Conservation (phyloP, 2,888 invertebrate genomes). For the Lepidonotus clava region DNA sequence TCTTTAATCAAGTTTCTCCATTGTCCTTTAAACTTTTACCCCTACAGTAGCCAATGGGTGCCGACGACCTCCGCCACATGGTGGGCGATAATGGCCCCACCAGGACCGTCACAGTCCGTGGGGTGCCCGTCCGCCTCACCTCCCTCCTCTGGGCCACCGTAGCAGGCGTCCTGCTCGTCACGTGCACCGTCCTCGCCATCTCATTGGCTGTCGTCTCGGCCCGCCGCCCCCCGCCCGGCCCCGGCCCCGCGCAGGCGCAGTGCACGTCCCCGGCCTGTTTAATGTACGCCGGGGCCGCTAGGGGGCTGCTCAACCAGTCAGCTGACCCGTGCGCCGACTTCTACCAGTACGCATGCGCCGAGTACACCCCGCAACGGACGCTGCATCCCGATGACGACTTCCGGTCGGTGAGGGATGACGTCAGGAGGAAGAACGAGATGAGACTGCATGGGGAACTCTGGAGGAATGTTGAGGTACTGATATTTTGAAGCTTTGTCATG, state of each 20-base stretch:
- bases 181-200: neutral
- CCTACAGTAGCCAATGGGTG: too few relatives aligned
- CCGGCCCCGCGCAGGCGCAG: neutral
- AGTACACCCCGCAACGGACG: constrained; percentile 80
- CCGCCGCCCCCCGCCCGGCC: neutral
- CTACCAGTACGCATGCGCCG: constrained; percentile 82
- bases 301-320: constrained; percentile 56
- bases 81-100: neutral
- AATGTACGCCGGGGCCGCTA: neutral
- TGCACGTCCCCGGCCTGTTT: neutral
- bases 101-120: neutral
- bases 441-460: constrained; percentile 40
- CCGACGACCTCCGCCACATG: neutral
- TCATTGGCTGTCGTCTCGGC: neutral
- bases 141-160: neutral
- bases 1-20: too few relatives aligned
- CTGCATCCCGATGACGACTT: constrained; percentile 34
- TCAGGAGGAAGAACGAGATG: constrained; percentile 36
- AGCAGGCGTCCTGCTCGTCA: neutral
- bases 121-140: neutral
- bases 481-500: too few relatives aligned
- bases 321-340: constrained; percentile 81
- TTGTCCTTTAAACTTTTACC: too few relatives aligned
- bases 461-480: neutral
- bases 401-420: constrained; percentile 43